Percentiles rank a stretch among this genome's conserved stretches.
Conservation (phyloP, 1,140 invertebrate genomes). For the Rhyzopertha dominica region DNA sequence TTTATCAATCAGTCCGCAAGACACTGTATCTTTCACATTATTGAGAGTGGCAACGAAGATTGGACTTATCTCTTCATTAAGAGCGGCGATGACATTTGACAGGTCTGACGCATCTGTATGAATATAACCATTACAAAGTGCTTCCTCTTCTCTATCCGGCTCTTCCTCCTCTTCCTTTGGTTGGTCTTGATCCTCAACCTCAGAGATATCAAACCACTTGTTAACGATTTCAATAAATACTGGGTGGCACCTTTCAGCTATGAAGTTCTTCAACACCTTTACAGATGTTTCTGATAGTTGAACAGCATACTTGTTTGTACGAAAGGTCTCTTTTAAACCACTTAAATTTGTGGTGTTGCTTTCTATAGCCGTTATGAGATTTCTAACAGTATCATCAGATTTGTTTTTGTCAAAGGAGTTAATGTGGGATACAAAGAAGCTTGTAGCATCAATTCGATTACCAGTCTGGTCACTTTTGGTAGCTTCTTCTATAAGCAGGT, state of each 20-base stretch:
- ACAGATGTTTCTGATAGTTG: slow-evolving; percentile 31
- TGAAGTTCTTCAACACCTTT: slow-evolving; percentile 33
- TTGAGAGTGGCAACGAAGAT: slow-evolving; percentile 31
- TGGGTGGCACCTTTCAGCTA: slow-evolving; percentile 35
- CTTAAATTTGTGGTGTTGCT: slow-evolving; percentile 15
- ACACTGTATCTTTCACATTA: slow-evolving; percentile 31
- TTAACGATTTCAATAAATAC: slow-evolving; percentile 39
- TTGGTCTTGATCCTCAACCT: slow-evolving; percentile 16
- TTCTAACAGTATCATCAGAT: slow-evolving; percentile 32
- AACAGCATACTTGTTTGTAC: slow-evolving; percentile 34
- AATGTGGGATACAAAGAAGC: slow-evolving; percentile 36
- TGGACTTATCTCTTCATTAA: slow-evolving; percentile 22
- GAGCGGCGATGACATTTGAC: too few species aligned
- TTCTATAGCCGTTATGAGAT: slow-evolving; percentile 23
- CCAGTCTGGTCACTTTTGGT: slow-evolving; percentile 31
- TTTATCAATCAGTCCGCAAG: slow-evolving; percentile 35
- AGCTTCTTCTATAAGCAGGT: slow-evolving; percentile 35
- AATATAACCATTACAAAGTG: neutral
- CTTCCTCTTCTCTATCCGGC: neutral
- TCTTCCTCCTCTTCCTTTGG: slow-evolving; percentile 16
- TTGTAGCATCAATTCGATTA: too few species aligned
- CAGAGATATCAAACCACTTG: slow-evolving; percentile 37
- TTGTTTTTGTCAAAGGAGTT: slow-evolving; percentile 31
- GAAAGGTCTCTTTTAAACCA: slow-evolving; percentile 30
- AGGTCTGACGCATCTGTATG: too few species aligned